A percentile compares a stretch with the other conserved stretches of the same genome.
These are phyloP conservation scores for Danio tinwini DNA, from an alignment of 2,797 vertebrate genomes.

Conservation along the genomic window DNA sequence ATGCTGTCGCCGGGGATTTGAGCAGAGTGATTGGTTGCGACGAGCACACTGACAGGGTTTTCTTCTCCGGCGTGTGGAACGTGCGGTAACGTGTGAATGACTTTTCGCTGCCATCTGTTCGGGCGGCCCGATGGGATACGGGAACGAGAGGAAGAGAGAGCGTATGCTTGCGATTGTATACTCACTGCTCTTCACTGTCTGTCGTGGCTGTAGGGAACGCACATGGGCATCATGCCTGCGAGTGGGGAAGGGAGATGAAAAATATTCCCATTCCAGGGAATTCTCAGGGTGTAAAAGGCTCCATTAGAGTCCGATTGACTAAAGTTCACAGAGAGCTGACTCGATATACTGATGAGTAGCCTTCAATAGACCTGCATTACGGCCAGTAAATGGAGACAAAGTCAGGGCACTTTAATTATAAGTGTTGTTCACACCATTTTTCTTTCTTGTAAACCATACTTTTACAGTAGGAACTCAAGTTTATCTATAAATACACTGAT, in stretches of 20 bases:
- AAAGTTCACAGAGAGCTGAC: conserved; percentile 21
- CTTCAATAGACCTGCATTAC: not conserved
- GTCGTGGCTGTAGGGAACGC: conserved; percentile 48
- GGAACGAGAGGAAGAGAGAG: conserved; percentile 30
- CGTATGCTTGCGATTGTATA: conserved; percentile 45
- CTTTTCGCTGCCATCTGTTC: conserved; percentile 66
- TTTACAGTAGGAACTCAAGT: not conserved
- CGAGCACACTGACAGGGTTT: conserved; percentile 59
- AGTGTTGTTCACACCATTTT: not conserved
- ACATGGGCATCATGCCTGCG: conserved; percentile 50
- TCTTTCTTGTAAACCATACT: not conserved
- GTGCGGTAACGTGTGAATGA: conserved; percentile 65
- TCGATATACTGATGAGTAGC: conserved; percentile 9
- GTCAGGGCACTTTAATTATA: not conserved
- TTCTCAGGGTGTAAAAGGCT: conserved; percentile 22
- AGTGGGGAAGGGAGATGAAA: conserved; percentile 51
- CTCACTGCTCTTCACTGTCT: conserved; percentile 50
- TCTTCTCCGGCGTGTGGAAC: conserved; percentile 59
- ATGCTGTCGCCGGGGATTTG: conserved; percentile 55
- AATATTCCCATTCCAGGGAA: conserved; percentile 47
- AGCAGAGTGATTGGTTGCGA: conserved; percentile 61
- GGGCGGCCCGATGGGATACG: conserved; percentile 54
- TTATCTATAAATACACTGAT: no score
- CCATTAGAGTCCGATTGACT: conserved; percentile 32
- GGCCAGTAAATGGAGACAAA: not conserved